A percentile compares a stretch with the other conserved stretches of the same genome.
Evolutionary conservation across 2,797 vertebrate genomes (phyloP).

Genomic region (Acipenser transmontanus): DNA sequence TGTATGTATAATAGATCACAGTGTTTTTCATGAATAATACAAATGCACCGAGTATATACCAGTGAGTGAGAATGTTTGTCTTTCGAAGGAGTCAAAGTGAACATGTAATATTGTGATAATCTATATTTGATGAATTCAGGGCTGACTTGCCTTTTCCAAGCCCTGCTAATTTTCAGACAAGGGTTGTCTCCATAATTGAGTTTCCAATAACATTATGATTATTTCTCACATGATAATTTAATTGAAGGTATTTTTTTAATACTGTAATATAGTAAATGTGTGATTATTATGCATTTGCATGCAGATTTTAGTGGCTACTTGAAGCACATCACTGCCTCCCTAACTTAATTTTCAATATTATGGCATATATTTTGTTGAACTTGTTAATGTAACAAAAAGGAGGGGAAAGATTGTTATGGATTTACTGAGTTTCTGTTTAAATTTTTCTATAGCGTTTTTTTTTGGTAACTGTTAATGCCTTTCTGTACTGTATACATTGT

Average conservation of each 20-base stretch:
- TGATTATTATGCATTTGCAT: constrained; percentile 98
- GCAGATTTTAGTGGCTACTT: constrained; percentile 88
- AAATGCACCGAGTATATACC: constrained; percentile 86
- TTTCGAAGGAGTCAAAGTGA: constrained; percentile 99
- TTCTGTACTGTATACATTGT: too few relatives aligned
- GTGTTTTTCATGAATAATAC: constrained; percentile 99
- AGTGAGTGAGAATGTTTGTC: constrained; percentile 94
- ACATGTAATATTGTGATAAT: constrained; percentile 99
- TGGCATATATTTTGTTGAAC: constrained; percentile 87
- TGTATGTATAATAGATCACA: constrained; percentile 99
- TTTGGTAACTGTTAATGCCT: too few relatives aligned
- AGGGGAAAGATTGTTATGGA: too few relatives aligned
- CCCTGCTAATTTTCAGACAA: constrained; percentile 98
- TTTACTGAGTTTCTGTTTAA: too few relatives aligned
- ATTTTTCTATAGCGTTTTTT: too few relatives aligned
- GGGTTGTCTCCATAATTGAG: constrained; percentile 98
- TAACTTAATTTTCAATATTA: constrained; percentile 99
- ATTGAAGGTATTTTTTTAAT: constrained; percentile 98
- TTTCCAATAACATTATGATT: constrained; percentile 99
- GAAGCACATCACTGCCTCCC: constrained; percentile 91
- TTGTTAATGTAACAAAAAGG: constrained; percentile 65
- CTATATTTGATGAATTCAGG: constrained; percentile 99
- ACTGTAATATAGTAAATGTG: constrained; percentile 98
- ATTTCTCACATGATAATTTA: constrained; percentile 99
- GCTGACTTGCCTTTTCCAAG: constrained; percentile 96